These are phyloP conservation scores for Gulo gulo DNA, from an alignment of 2,113 vertebrate species.

Conservation along the genomic window DNA sequence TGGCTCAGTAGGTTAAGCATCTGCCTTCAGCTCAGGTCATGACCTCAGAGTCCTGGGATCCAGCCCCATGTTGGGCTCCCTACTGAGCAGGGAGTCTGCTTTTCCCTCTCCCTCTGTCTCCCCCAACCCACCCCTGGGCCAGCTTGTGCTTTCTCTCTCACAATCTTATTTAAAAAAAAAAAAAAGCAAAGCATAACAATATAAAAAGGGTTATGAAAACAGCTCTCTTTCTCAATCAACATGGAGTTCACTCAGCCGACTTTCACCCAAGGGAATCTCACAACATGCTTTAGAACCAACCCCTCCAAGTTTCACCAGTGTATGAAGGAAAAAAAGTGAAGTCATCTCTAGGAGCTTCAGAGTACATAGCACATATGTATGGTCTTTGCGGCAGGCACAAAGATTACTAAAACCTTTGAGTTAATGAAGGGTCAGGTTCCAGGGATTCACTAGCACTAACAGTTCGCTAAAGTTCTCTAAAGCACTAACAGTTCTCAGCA, in stretches of 20 bases:
- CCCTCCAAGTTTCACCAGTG: neutral
- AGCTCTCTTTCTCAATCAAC: neutral
- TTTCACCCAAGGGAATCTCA: neutral
- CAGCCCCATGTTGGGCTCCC: neutral
- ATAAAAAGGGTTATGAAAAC: neutral
- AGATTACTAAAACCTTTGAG: neutral
- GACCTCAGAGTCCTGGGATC: neutral
- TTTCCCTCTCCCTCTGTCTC: neutral
- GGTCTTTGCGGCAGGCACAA: neutral
- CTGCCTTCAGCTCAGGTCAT: neutral
- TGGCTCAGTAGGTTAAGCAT: neutral
- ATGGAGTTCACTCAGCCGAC: neutral
- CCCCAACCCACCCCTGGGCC: no score
- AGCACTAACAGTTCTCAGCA: neutral
- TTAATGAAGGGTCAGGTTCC: neutral
- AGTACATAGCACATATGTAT: neutral
- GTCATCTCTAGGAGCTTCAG: neutral
- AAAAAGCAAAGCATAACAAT: slow-evolving; percentile 20
- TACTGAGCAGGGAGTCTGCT: neutral
- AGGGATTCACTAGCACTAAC: neutral
- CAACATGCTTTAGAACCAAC: neutral
- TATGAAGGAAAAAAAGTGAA: neutral
- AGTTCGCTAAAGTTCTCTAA: no score
- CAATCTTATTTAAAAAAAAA: neutral
- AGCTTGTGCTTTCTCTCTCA: neutral